Evolutionary conservation across 1,140 invertebrate species (phyloP).

Genomic region (Eciton burchellii): DNA sequence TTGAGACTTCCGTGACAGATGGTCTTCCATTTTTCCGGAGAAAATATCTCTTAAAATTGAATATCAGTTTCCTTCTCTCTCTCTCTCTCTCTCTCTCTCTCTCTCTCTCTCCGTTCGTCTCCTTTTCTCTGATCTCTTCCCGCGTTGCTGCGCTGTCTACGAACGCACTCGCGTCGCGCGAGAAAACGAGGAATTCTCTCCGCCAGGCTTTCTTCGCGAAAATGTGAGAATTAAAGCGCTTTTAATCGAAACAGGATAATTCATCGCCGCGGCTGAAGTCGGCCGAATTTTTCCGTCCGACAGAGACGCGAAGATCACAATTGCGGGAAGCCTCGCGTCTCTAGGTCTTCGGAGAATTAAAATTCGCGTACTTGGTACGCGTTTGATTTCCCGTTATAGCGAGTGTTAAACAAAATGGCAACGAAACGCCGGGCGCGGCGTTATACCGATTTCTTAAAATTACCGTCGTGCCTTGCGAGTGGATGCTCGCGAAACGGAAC

Average conservation of each 20-base stretch:
- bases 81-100: no score
- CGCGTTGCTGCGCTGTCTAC: constrained; percentile 20
- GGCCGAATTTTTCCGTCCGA: constrained; percentile 4
- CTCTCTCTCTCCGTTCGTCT: constrained; percentile 25
- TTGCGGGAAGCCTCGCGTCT: constrained; percentile 9
- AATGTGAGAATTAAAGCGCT: constrained; percentile 48
- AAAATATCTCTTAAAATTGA: constrained; percentile 60
- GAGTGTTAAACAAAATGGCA: background rate
- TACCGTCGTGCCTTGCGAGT: constrained; percentile 46
- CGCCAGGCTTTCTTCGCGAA: constrained; percentile 23
- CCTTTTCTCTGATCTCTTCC: background rate
- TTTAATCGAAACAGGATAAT: constrained; percentile 48
- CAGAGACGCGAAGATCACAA: constrained; percentile 3
- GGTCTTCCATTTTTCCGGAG: constrained; percentile 31
- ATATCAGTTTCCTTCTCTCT: constrained; percentile 28
- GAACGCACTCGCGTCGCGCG: constrained; percentile 20
- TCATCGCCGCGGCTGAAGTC: constrained; percentile 7
- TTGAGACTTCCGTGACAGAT: constrained; percentile 56
- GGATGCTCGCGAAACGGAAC: constrained; percentile 55
- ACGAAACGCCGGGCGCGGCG: background rate
- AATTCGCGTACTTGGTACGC: constrained; percentile 40
- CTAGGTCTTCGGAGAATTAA: constrained; percentile 24
- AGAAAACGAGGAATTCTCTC: constrained; percentile 44
- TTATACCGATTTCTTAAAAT: constrained; percentile 52
- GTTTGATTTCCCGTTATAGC: constrained; percentile 24